These are phyloP conservation scores for Spilosoma lubricipeda DNA, from an alignment of 2,888 invertebrate species.

Conservation along the genomic window DNA sequence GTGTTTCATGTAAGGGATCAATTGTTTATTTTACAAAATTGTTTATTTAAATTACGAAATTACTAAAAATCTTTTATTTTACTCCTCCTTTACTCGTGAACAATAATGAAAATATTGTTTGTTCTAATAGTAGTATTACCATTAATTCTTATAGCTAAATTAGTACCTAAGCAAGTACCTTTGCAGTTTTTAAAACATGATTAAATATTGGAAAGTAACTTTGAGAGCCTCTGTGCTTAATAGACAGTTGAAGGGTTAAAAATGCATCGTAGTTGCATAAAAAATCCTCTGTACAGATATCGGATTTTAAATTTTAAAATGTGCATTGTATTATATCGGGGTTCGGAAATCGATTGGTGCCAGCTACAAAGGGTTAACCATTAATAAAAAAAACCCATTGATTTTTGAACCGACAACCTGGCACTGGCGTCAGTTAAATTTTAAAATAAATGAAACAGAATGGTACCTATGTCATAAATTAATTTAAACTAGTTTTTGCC, in stretches of 20 bases:
- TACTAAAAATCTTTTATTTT: not conserved
- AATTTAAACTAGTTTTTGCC: slow-evolving; percentile 13
- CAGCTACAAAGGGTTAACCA: slow-evolving; percentile 82
- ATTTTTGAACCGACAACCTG: slow-evolving; percentile 81
- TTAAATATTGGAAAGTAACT: slow-evolving; percentile 3
- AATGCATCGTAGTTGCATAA: slow-evolving; percentile 84
- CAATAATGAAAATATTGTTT: not conserved
- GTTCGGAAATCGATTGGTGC: slow-evolving; percentile 84
- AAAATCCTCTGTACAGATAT: slow-evolving; percentile 83
- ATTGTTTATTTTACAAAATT: too few relatives aligned
- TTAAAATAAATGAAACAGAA: slow-evolving; percentile 54
- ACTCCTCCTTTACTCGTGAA: not conserved
- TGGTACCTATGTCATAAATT: slow-evolving; percentile 49
- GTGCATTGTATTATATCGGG: slow-evolving; percentile 84
- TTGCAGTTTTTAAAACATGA: not conserved
- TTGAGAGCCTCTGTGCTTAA: slow-evolving; percentile 66
- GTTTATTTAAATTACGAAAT: not conserved
- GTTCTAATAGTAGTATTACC: too few relatives aligned
- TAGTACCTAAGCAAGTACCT: not conserved
- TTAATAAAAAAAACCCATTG: slow-evolving; percentile 80
- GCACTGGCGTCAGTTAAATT: slow-evolving; percentile 55
- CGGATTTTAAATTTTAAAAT: slow-evolving; percentile 87
- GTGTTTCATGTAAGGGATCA: not conserved
- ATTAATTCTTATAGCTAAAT: not conserved
- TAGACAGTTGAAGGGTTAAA: slow-evolving; percentile 84